Evolutionary conservation across 2,113 vertebrate species (phyloP), one percentile per base, ranked within the genome.

Genomic region (Tonatia bakeri): DNA sequence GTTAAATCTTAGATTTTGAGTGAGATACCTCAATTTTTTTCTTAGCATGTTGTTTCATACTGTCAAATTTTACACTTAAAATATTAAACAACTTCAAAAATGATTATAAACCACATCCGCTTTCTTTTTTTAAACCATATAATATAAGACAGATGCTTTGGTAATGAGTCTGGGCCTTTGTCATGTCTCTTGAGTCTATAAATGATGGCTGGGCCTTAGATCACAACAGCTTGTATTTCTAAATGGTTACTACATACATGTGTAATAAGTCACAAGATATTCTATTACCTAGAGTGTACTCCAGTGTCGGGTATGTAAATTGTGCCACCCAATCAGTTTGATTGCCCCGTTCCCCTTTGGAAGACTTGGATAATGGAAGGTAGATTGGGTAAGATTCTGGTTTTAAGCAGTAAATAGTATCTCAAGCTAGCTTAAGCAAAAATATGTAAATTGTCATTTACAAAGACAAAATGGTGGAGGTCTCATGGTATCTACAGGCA

Each of bases 1-100:
- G 96, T 97, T 98, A 98, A 98, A 95, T 95, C 89, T 90, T 96
- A 98, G 90, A 38, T 93, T 96, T 89, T 81, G 65, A 95, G 86
- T 5, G 36, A 93, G 1, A 0, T 61, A 0, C 20, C 15, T 0
- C 0, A 24, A 24, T 50, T 77, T 87, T 88, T 89, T 75, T 76
- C 94, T 91, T 82, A 95, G 80, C 47, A 0, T 54, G 0, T 54
- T 64, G 64, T 86, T 87, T 97, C 87, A 69, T 93, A 20, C 61
- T 82, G 90, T 94, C 77, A 28, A 82, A 87, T 95, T 97, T 47
- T 91, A 73, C 96, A 86, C 87, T 86, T 64, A 88, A 87, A 94
- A 95, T 89, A 93, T 56, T 67, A 31, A 95, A 93, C 86, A 92
- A 54, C 70, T 82, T 96, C 14, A 86, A 87, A 95, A 87, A 79